Evolutionary conservation across 2,113 vertebrate species (phyloP).

Genomic region (Macrotus californicus): DNA sequence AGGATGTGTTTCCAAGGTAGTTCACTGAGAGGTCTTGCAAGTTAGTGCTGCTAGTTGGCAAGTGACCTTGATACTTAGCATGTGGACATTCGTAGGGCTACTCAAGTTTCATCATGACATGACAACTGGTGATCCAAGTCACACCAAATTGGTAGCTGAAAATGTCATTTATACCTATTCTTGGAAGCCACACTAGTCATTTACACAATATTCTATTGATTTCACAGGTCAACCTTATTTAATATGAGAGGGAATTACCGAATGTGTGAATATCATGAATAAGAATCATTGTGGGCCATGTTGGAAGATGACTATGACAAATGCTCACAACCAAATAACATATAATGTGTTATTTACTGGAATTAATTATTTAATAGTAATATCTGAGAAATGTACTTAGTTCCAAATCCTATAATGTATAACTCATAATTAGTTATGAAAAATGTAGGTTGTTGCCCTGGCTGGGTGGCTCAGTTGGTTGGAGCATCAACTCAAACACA

Average conservation of each 20-base stretch:
- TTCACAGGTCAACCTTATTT: neutral
- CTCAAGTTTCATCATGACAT: neutral
- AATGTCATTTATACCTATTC: neutral
- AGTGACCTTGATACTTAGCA: neutral
- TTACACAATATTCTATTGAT: neutral
- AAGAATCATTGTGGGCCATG: neutral
- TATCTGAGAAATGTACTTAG: constrained; percentile 71
- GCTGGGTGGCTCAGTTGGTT: too few relatives aligned
- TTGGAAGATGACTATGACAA: neutral
- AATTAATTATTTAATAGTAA: constrained; percentile 53
- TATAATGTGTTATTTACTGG: constrained; percentile 33
- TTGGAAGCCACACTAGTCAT: neutral
- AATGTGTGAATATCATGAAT: neutral
- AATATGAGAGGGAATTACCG: neutral
- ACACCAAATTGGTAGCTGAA: neutral
- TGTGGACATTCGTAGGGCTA: neutral
- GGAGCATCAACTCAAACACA: too few relatives aligned
- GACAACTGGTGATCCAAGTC: neutral
- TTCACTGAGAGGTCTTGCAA: neutral
- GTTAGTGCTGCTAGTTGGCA: neutral
- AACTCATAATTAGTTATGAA: constrained; percentile 55
- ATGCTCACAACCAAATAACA: neutral
- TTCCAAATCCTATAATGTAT: constrained; percentile 54
- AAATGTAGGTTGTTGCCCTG: neutral
- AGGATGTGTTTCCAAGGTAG: neutral